phyloP scores from a whole-genome alignment of 2,113 vertebrate genomes.

The Leptodactylus fuscus region DNA sequence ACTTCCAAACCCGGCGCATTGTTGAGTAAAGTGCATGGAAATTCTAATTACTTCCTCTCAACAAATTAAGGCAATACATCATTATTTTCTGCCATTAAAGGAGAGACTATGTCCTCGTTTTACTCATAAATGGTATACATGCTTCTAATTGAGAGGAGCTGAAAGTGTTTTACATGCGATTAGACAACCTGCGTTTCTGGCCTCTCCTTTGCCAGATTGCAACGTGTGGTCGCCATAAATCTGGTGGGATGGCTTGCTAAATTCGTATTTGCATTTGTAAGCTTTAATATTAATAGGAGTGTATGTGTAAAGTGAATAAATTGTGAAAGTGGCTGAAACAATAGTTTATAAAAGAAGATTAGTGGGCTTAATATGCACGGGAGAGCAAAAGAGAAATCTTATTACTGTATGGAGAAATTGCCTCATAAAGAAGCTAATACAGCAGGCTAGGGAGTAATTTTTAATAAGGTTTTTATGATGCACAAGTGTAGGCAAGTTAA shows the following conservation, averaged over 20 bases:
- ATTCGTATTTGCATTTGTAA: constrained; percentile 78
- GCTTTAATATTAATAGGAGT: constrained; percentile 86
- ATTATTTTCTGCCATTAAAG: constrained; percentile 68
- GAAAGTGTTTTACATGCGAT: constrained; percentile 74
- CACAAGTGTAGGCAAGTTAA: constrained; percentile 98
- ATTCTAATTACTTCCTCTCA: constrained; percentile 62
- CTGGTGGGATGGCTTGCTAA: constrained; percentile 74
- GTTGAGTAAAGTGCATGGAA: constrained; percentile 64
- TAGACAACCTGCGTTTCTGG: constrained; percentile 73
- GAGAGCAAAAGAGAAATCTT: constrained; percentile 99
- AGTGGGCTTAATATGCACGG: constrained; percentile 99
- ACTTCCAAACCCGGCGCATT: constrained; percentile 62
- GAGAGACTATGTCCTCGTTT: constrained; percentile 68
- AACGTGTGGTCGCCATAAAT: constrained; percentile 76
- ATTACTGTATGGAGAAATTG: constrained; percentile 98
- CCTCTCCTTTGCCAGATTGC: constrained; percentile 71
- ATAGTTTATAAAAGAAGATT: constrained; percentile 97
- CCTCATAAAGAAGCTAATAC: constrained; percentile 99
- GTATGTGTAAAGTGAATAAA: constrained; percentile 85
- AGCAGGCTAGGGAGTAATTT: constrained; percentile 98
- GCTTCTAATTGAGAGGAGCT: constrained; percentile 62
- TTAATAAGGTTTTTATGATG: constrained; percentile 99
- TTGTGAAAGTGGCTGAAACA: constrained; percentile 83
- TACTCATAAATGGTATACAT: constrained; percentile 71
- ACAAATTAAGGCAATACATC: constrained; percentile 69